A percentile compares a stretch with the other conserved stretches of the same genome.
Evolutionary conservation across 2,113 vertebrate species (phyloP).

Genomic region (Pseudonaja textilis): DNA sequence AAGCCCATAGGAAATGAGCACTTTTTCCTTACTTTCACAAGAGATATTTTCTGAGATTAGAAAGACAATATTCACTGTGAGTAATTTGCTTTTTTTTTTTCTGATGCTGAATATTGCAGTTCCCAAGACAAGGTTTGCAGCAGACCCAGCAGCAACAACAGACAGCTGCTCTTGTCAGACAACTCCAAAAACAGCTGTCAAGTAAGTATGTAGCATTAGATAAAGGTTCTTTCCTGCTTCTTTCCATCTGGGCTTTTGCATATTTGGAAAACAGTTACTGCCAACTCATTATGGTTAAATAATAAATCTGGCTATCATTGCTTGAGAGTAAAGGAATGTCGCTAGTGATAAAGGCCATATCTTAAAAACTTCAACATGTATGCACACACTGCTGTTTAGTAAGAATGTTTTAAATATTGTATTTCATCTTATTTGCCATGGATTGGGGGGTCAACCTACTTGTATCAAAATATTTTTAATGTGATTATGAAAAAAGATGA

Average conservation of each 20-base stretch:
- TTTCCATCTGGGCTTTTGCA: not conserved
- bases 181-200: conserved; percentile 78
- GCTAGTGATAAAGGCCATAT: not conserved
- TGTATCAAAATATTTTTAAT: not conserved
- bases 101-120: conserved; percentile 59
- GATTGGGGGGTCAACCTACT: not conserved
- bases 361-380: not conserved
- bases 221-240: fast-evolving
- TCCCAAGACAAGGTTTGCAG: conserved; percentile 70
- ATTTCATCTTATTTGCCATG: not conserved
- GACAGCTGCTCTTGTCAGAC: conserved; percentile 69
- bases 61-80: not conserved
- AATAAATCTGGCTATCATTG: not conserved
- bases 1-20: not conserved
- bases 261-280: not conserved
- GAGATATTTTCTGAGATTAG: not conserved
- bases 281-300: not conserved
- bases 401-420: not conserved
- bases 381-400: not conserved
- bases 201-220: conserved; percentile 58
- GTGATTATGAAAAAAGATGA: not conserved
- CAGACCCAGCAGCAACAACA: conserved; percentile 79
- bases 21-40: not conserved
- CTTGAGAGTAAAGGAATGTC: not conserved
- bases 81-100: not conserved